These are phyloP conservation scores for Bettongia penicillata DNA, from an alignment of 2,113 vertebrate genomes.

Conservation along the genomic window DNA sequence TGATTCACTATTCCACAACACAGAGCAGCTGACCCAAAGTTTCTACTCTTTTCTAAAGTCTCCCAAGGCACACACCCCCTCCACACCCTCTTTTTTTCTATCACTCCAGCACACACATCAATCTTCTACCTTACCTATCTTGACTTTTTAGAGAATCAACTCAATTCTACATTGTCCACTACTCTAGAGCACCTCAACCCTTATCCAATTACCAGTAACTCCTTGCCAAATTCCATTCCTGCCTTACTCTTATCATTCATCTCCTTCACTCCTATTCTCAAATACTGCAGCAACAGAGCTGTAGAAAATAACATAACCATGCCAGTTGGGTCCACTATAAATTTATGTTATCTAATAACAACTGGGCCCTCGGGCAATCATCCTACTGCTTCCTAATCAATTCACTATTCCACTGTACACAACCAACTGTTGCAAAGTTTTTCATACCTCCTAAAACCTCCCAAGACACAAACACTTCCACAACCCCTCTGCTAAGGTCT, in stretches of 20 bases:
- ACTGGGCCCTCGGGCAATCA: too few relatives aligned
- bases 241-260: not conserved
- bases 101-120: not conserved
- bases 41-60: not conserved
- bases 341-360: not conserved
- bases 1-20: too few relatives aligned
- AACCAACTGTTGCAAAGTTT: not conserved
- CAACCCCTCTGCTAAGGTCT: not conserved
- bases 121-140: not conserved
- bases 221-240: not conserved
- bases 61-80: not conserved
- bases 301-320: not conserved
- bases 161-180: not conserved
- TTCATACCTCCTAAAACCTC: not conserved
- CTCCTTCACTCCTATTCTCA: not conserved
- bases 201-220: not conserved
- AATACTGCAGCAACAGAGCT: not conserved
- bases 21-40: not conserved
- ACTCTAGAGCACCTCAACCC: too few relatives aligned
- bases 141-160: not conserved
- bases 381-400: not conserved
- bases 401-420: not conserved
- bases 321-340: not conserved
- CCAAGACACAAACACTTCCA: not conserved
- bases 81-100: not conserved